Evolutionary conservation across 1,140 invertebrate species (phyloP).

Genomic region (Papilio polyxenes): DNA sequence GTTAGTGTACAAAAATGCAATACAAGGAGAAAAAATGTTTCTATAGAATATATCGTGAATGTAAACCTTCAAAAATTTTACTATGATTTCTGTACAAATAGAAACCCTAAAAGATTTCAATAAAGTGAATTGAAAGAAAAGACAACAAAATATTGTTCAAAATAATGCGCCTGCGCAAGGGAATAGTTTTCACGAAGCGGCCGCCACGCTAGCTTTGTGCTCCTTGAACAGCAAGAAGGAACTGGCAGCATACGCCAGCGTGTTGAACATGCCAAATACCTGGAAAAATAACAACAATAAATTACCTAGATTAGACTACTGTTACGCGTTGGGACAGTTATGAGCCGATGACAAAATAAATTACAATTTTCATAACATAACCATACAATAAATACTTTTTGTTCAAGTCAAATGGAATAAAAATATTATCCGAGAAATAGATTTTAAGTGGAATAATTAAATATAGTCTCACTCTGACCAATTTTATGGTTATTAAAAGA

Average conservation of each 20-base stretch:
- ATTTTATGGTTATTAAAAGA: too few relatives aligned
- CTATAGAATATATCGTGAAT: constrained; percentile 27
- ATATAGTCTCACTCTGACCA: too few relatives aligned
- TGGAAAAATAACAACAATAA: constrained; percentile 73
- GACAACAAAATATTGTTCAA: constrained; percentile 41
- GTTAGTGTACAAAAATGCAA: constrained; percentile 19
- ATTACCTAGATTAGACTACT: too few relatives aligned
- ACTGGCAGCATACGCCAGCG: constrained; percentile 88
- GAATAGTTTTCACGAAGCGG: constrained; percentile 60
- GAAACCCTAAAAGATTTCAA: constrained; percentile 17
- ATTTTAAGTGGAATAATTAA: too few relatives aligned
- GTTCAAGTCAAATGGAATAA: too few relatives aligned
- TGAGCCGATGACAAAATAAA: too few relatives aligned
- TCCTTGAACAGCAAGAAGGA: constrained; percentile 88
- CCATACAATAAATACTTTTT: too few relatives aligned
- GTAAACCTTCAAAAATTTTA: constrained; percentile 13
- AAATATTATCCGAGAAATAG: too few relatives aligned
- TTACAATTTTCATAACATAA: too few relatives aligned
- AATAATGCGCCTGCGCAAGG: constrained; percentile 24
- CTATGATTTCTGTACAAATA: constrained; percentile 30
- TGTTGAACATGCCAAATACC: constrained; percentile 91
- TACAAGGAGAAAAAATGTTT: constrained; percentile 17
- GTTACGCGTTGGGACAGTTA: too few relatives aligned
- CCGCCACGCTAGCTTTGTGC: constrained; percentile 83
- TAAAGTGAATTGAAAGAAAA: constrained; percentile 35